Conservation (phyloP, 2,113 vertebrate genomes). For the Mustela lutreola region DNA sequence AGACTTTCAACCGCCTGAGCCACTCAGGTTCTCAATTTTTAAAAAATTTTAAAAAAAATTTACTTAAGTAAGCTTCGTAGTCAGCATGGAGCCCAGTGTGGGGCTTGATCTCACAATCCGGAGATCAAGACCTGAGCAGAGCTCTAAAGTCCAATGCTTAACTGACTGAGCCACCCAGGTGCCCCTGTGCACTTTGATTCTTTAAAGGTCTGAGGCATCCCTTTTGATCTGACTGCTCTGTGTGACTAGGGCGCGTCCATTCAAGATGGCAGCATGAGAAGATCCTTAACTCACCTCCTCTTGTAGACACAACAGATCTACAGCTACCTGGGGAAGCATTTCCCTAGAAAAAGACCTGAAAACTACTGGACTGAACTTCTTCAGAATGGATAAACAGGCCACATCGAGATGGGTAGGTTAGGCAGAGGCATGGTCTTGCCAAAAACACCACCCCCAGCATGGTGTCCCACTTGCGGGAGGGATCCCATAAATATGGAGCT, state of each 20-base stretch:
- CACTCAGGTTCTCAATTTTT: neutral
- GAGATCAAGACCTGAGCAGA: neutral
- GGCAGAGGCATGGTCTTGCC: neutral
- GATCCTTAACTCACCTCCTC: neutral
- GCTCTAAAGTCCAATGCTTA: neutral
- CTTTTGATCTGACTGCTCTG: neutral
- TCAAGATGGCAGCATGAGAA: neutral
- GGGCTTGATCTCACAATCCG: neutral
- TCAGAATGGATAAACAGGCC: neutral
- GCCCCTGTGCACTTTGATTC: neutral
- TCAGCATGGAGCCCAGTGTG: neutral
- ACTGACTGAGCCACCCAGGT: neutral
- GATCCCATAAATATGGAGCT: neutral
- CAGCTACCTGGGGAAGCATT: neutral
- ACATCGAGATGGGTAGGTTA: neutral
- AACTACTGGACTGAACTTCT: neutral
- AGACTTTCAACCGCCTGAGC: neutral
- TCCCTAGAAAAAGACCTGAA: neutral
- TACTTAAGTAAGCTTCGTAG: neutral
- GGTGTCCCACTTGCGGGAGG: neutral
- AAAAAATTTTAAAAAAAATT: neutral
- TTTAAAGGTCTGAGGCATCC: neutral
- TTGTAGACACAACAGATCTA: neutral
- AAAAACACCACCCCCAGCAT: neutral
- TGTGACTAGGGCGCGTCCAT: neutral